Conservation (phyloP, 64 coral and sea anemone species). For the Catalaphyllia jardinei region DNA sequence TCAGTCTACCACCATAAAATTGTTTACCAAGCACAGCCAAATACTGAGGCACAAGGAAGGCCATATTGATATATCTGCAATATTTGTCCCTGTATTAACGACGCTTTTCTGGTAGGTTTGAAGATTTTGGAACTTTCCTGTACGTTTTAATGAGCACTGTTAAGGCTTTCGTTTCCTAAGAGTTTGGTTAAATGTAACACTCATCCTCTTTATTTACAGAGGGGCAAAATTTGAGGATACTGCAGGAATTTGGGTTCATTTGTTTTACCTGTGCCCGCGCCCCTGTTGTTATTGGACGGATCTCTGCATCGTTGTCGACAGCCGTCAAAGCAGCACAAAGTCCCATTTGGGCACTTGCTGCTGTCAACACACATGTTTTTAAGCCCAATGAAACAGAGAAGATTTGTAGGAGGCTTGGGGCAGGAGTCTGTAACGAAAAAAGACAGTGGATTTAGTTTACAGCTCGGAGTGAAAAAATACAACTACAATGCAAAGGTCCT, state of each 20-base stretch:
- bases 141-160: too few relatives aligned
- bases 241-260: background rate
- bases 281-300: constrained; percentile 58
- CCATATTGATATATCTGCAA: too few relatives aligned
- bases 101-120: too few relatives aligned
- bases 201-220: too few relatives aligned
- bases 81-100: too few relatives aligned
- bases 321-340: constrained; percentile 66
- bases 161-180: too few relatives aligned
- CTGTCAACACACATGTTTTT: constrained; percentile 13
- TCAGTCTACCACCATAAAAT: too few relatives aligned
- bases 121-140: too few relatives aligned
- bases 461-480: background rate
- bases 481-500: background rate
- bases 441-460: background rate
- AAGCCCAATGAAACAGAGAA: background rate
- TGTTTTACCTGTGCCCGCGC: background rate
- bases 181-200: too few relatives aligned
- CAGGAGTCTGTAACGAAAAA: constrained; percentile 13
- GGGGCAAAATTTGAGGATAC: too few relatives aligned
- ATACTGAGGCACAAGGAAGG: too few relatives aligned
- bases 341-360: background rate
- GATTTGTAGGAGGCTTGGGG: constrained; percentile 12
- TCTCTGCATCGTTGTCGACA: constrained; percentile 74
- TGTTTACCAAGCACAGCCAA: too few relatives aligned